phyloP scores from a whole-genome alignment of 1,140 invertebrate genomes.

The Cryptotermes secundus region DNA sequence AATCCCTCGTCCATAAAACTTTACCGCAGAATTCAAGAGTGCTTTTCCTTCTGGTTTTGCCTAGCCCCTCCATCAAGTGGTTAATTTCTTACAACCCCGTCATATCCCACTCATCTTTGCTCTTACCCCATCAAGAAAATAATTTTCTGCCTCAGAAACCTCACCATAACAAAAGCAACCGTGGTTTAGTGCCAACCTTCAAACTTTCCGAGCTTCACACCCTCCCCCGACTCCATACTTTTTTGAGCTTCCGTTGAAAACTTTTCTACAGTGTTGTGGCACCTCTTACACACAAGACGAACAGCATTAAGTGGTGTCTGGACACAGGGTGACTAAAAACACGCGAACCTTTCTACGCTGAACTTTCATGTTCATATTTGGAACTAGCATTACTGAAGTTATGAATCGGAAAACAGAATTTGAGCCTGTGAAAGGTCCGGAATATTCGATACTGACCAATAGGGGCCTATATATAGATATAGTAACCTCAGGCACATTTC shows the following conservation, averaged over 20 bases:
- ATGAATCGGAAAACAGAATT: no score
- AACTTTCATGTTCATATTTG: no score
- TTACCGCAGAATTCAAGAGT: not conserved
- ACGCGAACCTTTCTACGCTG: no score
- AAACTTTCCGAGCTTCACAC: not conserved
- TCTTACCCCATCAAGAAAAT: conserved; percentile 11
- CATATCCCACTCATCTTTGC: not conserved
- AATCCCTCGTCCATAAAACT: not conserved
- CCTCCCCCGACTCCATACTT: not conserved
- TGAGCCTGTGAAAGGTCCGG: no score
- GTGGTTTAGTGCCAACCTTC: not conserved
- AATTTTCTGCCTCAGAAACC: conserved; percentile 16
- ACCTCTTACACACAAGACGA: not conserved
- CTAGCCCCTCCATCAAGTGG: not conserved
- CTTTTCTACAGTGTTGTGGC: not conserved
- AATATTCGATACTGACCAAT: no score
- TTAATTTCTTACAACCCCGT: conserved; percentile 6
- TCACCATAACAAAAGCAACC: not conserved
- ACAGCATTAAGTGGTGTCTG: conserved; percentile 6
- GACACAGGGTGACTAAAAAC: not conserved
- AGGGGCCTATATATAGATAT: no score
- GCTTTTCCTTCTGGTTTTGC: not conserved
- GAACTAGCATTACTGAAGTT: no score
- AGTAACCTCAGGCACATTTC: no score
- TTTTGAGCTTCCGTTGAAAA: not conserved